Evolutionary conservation across 2,113 vertebrate species (phyloP), one percentile per base, ranked within the genome.

Genomic region (Apistogramma diplotaenia): DNA sequence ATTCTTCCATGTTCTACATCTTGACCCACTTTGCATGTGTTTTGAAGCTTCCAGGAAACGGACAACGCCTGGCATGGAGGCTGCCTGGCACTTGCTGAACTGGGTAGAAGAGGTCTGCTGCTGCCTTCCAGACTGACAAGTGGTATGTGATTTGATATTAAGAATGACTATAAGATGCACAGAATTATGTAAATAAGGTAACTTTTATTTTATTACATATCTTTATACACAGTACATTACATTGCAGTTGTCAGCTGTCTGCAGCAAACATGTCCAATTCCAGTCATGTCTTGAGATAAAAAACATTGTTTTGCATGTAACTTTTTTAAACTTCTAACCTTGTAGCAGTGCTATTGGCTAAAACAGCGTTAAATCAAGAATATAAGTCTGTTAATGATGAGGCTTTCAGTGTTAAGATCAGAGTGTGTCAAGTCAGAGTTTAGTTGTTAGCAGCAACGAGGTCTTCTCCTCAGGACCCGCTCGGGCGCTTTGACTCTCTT

Each of bases 41-140:
- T 60, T 60, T 78, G 3, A 49, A 99, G 98, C 92, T 99, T 98
- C 77, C 97, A 98, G 93, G 97, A 99, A 87, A 98, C 97, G 0
- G 97, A 99, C 89, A 97, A 94, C 0, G 95, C 97, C 0, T 99
- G 98, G 98, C 98, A 99, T 2, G 98, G 98, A 0, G 98, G 97
- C 46, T 99, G 98, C 88, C 94, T 99, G 81, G 98, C 98, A 1
- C 93, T 99, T 85, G 98, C 98, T 1, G 98, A 99, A 81, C 94
- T 99, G 56, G 97, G 98, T 56, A 95, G 98, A 76, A 95, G 98
- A 94, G 98, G 98, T 62, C 93, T 99, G 83, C 88, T 99, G 79
- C 95, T 99, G 18, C 98, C 98, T 16, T 97, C 97, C 6, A 95
- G 98, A 13, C 95, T 99, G 6, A 59, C 94, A 16, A 96, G 98